Percentiles rank a stretch among this genome's conserved stretches.
Evolutionary conservation across 2,888 invertebrate species (phyloP).

Genomic region (Mimas tiliae): DNA sequence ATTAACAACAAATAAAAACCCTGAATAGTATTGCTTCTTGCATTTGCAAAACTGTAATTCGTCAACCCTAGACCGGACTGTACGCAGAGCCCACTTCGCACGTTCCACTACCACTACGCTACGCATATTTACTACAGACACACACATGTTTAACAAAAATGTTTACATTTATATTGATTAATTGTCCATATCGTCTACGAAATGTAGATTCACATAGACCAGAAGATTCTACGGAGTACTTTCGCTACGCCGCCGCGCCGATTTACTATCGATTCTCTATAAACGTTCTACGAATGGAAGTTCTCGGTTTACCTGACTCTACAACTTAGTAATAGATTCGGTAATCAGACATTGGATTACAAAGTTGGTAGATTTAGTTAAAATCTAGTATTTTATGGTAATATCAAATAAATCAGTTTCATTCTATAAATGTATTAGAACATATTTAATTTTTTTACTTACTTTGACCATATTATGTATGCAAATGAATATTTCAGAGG

Average conservation of each 20-base stretch:
- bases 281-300: constrained; percentile 1
- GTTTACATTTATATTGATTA: constrained; percentile 27
- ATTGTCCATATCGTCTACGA: constrained; percentile 18
- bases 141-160: constrained; percentile 23
- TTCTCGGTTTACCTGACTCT: constrained; percentile 29
- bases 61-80: background rate
- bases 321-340: constrained; percentile 2
- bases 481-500: no score
- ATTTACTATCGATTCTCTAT: constrained; percentile 27
- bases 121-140: constrained; percentile 24
- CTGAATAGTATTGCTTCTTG: no score
- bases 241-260: background rate
- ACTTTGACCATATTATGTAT: no score
- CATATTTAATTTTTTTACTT: no score
- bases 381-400: background rate
- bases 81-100: constrained; percentile 25
- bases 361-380: background rate
- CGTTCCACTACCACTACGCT: constrained; percentile 13
- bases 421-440: no score
- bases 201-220: constrained; percentile 8
- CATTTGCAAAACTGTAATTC: background rate
- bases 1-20: no score
- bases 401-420: no score
- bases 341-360: background rate
- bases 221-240: constrained; percentile 2